Percentiles rank a stretch among this genome's conserved stretches.
Conservation (phyloP, 1,140 invertebrate genomes). For the Nebria ingens region DNA sequence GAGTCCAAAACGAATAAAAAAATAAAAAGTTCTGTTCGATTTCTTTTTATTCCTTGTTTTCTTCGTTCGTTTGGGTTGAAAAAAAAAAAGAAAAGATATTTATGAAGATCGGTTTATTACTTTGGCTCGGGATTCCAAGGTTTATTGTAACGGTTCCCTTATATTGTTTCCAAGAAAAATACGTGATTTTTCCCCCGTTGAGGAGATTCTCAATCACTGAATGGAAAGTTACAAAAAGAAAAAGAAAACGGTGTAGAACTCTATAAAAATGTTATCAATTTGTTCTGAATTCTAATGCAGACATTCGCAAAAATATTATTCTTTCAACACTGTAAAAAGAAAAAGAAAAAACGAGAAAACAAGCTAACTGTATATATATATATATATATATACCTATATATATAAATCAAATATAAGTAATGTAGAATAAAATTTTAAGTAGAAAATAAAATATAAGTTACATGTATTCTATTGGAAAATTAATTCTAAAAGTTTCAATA, state of each 20-base stretch:
- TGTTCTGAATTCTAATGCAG: neutral
- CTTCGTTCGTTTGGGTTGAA: neutral
- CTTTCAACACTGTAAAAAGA: too few relatives aligned
- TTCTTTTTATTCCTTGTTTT: neutral
- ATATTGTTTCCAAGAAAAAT: neutral
- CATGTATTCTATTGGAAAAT: too few relatives aligned
- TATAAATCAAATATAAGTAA: too few relatives aligned
- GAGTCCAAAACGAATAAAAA: neutral
- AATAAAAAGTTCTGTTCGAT: neutral
- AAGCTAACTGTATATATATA: too few relatives aligned
- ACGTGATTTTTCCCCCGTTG: neutral
- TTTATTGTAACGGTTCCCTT: neutral
- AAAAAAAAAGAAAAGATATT: neutral
- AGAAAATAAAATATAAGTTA: too few relatives aligned
- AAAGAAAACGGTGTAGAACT: neutral
- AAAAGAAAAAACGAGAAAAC: too few relatives aligned
- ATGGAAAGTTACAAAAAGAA: conserved; percentile 1
- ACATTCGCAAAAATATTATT: too few relatives aligned
- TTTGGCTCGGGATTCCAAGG: neutral
- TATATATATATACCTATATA: too few relatives aligned
- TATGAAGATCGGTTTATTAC: neutral
- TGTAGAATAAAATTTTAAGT: too few relatives aligned
- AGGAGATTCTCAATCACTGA: neutral
- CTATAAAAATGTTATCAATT: neutral
- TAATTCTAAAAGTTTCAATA: too few relatives aligned